These are phyloP conservation scores for Nomia melanderi DNA, from an alignment of 1,140 invertebrate genomes.

Conservation along the genomic window DNA sequence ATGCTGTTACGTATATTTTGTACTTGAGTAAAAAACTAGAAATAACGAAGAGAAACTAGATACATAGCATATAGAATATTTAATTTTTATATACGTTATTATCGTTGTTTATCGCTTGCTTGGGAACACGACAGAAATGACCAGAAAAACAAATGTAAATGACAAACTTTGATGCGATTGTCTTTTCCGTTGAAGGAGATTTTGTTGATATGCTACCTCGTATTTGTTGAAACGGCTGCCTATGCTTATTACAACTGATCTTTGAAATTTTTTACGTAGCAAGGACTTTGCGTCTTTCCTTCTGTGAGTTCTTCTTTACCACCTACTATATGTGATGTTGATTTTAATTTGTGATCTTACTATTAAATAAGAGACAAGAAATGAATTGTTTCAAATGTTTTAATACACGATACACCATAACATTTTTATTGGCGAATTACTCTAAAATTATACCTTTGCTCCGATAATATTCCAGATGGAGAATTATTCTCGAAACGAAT, in stretches of 20 bases:
- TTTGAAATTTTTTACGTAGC: conserved; percentile 39
- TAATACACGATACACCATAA: not conserved
- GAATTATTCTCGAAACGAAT: no score
- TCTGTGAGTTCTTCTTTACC: not conserved
- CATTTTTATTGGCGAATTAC: no score
- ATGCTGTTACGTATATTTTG: conserved; percentile 71
- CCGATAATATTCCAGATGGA: no score
- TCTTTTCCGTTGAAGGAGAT: not conserved
- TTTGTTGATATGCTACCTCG: not conserved
- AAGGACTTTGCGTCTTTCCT: not conserved
- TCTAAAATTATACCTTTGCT: no score
- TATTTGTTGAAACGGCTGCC: not conserved
- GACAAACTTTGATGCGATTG: not conserved
- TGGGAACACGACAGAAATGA: not conserved
- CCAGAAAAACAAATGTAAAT: not conserved
- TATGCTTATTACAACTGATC: conserved; percentile 27
- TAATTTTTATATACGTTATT: conserved; percentile 37
- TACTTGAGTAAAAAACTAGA: conserved; percentile 69
- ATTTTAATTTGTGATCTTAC: conserved; percentile 70
- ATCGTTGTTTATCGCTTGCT: conserved; percentile 25
- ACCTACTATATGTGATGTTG: conserved; percentile 66
- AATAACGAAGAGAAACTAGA: conserved; percentile 42
- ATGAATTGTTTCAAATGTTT: conserved; percentile 14
- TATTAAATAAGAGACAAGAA: conserved; percentile 30
- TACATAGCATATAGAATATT: conserved; percentile 25